These are phyloP conservation scores for Machimus atricapillus DNA, from an alignment of 2,888 invertebrate species.

Conservation along the genomic window DNA sequence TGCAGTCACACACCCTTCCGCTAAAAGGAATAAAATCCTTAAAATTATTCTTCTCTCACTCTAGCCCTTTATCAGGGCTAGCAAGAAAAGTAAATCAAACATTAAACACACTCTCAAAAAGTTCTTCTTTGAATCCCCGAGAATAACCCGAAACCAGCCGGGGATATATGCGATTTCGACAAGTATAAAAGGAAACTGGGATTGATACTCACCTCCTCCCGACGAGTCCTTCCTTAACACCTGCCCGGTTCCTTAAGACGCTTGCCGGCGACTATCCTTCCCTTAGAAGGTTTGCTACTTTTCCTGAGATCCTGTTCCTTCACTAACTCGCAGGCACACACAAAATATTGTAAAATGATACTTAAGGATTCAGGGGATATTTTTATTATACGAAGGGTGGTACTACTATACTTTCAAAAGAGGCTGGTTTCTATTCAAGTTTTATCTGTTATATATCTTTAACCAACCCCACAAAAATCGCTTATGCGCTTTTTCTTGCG, in stretches of 20 bases:
- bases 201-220: constrained; percentile 20
- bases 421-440: not conserved
- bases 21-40: not conserved
- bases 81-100: constrained; percentile 7
- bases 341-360: not conserved
- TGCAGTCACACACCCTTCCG: constrained; percentile 4
- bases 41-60: constrained; percentile 28
- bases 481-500: not conserved
- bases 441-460: not conserved
- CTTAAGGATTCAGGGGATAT: not conserved
- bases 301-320: constrained; percentile 13
- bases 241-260: not conserved
- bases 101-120: constrained; percentile 29
- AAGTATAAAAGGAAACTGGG: not conserved
- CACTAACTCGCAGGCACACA: not conserved
- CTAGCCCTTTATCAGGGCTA: not conserved
- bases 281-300: not conserved
- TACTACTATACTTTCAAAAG: not conserved
- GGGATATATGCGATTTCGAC: not conserved
- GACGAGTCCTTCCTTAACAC: constrained; percentile 21
- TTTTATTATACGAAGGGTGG: not conserved
- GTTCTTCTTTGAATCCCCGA: not conserved
- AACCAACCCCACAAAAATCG: not conserved
- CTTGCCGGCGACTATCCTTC: not conserved
- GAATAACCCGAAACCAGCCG: not conserved